phyloP scores from a whole-genome alignment of 2,113 vertebrate species.

The Lepus americanus region DNA sequence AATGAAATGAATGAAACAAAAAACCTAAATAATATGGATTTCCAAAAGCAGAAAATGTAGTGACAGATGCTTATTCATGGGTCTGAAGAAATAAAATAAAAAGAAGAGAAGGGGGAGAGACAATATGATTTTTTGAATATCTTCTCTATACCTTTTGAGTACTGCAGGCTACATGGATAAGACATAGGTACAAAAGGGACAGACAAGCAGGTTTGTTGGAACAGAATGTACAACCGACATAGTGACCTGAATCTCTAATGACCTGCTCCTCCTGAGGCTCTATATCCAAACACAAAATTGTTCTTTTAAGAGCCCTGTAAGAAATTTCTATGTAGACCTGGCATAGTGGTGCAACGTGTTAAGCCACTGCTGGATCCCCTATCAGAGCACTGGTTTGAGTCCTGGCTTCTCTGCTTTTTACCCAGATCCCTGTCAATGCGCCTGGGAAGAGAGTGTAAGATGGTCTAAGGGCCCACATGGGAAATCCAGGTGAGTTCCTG shows the following conservation, averaged over 20 bases:
- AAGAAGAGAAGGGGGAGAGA: not conserved
- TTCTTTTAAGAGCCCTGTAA: conserved; percentile 16
- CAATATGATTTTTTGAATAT: not conserved
- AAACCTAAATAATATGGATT: not conserved
- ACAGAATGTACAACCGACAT: not conserved
- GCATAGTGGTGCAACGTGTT: no score
- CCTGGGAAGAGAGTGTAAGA: no score
- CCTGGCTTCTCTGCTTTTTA: no score
- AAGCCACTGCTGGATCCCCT: no score
- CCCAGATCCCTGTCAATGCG: no score
- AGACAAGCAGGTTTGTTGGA: not conserved
- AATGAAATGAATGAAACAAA: conserved; percentile 51
- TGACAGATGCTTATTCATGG: not conserved
- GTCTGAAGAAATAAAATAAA: conserved; percentile 23
- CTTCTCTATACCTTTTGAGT: not conserved
- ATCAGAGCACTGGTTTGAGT: no score
- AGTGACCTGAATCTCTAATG: not conserved
- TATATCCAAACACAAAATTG: conserved; percentile 21
- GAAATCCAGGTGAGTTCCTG: no score
- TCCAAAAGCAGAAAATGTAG: not conserved
- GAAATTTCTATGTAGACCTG: not conserved
- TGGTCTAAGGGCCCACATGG: no score
- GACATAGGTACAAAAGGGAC: not conserved
- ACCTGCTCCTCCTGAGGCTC: not conserved
- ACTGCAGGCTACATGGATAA: not conserved